Base-by-base conservation (phyloP, 1,140 invertebrate genomes). In the Euschistus heros region DNA sequence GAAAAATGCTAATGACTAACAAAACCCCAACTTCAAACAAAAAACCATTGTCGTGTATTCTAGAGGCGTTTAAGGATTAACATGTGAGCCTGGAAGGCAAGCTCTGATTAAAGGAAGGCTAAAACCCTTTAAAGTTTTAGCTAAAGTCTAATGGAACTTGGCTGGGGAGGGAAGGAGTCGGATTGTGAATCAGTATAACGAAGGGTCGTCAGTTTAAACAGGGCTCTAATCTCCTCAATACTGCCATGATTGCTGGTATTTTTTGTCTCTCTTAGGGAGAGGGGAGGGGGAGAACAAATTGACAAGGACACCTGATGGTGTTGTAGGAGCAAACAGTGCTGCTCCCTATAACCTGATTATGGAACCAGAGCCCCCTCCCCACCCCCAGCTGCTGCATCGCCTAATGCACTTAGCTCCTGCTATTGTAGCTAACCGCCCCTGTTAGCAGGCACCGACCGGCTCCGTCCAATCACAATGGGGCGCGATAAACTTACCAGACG, bases 161-260 rank as follows among this genome's bases (percentile, higher is more conserved):
- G 17, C 30, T 10, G n/a, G 15, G n/a, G 6, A 10, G 22, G 4
- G 54, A n/a, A 30, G 33, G 33, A 37, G 33, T 37, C 33, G 33
- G 33, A 37, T 37, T 37, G 33, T 13, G 33, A 63, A 50, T 50
- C 62, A 63, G 44, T 22, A 46, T 37, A 63, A 63, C 22, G 44
- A 63, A 63, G 60, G 60, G 60, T 62, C 2, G 37, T 46, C 46
- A 44, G 62, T 50, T 64, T 64, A 64, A 64, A 54, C 62, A 64
- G n/a, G n/a, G 2, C n/a, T 22, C 46, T 64, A 64, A 64, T 64
- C 63, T 20, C 62, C 44, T 50, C 33, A 63, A 63, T 63, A 50
- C 62, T 8, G 24, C 22, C 20, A 63, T 63, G 44, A 63, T 63
- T 63, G 62, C 62, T 50, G 13, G 22, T 15, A 47, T 22, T 63